phyloP scores from a whole-genome alignment of 2,113 vertebrate genomes.

The Forbesichthys agassizii region DNA sequence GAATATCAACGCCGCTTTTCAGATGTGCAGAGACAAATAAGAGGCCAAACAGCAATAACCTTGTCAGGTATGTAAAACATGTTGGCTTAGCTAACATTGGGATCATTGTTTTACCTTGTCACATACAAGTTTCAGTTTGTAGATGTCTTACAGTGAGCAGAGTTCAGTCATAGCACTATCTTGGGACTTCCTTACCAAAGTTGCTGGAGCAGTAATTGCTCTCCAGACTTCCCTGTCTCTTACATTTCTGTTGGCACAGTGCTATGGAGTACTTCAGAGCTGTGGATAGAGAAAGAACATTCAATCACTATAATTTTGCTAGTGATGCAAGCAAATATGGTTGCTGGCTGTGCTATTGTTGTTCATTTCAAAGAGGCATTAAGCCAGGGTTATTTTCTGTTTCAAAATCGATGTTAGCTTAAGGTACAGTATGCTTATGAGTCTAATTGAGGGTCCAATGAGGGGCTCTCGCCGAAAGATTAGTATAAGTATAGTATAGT shows the following conservation, averaged over 20 bases:
- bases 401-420: background rate
- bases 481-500: too few species aligned
- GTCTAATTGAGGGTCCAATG: background rate
- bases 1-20: constrained; percentile 70
- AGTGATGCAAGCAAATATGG: constrained; percentile 17
- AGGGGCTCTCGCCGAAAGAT: background rate
- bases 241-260: constrained; percentile 93
- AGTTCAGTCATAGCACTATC: background rate
- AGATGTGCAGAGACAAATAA: constrained; percentile 54
- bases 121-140: too few species aligned
- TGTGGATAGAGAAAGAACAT: constrained; percentile 59
- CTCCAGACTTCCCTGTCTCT: constrained; percentile 84
- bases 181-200: constrained; percentile 84
- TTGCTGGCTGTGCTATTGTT: background rate
- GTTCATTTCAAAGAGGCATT: constrained; percentile 18
- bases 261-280: constrained; percentile 89
- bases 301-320: constrained; percentile 42
- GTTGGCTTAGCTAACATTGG: background rate
- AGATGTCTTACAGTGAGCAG: background rate
- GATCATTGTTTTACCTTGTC: background rate
- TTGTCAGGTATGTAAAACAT: constrained; percentile 30
- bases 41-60: constrained; percentile 39
- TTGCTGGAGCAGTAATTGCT: constrained; percentile 95
- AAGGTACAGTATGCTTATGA: background rate
- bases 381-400: background rate